Percentiles rank a stretch among this genome's conserved stretches.
phyloP scores from a whole-genome alignment of 2,113 vertebrate species.

The Struthidea cinerea region DNA sequence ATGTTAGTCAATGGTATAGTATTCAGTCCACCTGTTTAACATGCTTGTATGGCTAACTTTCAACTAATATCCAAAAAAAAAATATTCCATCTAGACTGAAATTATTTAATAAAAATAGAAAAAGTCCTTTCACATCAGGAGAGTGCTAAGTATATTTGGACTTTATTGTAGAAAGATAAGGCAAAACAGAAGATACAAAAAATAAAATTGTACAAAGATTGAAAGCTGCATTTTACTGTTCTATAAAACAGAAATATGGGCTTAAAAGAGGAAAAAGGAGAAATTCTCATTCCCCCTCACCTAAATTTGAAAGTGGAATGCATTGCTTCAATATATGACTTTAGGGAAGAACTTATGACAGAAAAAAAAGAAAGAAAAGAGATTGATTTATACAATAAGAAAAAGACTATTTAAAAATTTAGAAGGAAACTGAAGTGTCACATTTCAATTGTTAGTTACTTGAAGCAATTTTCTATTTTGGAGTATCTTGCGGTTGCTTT shows the following conservation, averaged over 20 bases:
- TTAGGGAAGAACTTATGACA: neutral
- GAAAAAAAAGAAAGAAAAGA: no score
- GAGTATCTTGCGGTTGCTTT: neutral
- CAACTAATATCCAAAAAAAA: neutral
- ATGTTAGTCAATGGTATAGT: neutral
- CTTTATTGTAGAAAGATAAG: neutral
- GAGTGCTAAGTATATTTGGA: neutral
- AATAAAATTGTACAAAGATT: neutral
- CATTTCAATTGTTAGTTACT: neutral
- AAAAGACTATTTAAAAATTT: neutral
- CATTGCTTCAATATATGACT: neutral
- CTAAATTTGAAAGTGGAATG: neutral
- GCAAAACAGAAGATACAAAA: neutral
- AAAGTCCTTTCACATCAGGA: neutral
- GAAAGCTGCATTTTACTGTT: neutral
- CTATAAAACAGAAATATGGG: neutral
- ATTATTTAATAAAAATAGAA: neutral
- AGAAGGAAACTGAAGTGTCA: neutral
- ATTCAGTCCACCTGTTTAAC: neutral
- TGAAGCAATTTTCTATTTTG: neutral
- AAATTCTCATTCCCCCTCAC: neutral
- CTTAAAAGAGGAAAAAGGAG: neutral
- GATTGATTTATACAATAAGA: neutral
- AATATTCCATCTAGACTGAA: neutral
- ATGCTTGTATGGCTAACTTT: neutral